Conservation (phyloP, 2,113 vertebrate genomes). For the Sebastes schlegelii region DNA sequence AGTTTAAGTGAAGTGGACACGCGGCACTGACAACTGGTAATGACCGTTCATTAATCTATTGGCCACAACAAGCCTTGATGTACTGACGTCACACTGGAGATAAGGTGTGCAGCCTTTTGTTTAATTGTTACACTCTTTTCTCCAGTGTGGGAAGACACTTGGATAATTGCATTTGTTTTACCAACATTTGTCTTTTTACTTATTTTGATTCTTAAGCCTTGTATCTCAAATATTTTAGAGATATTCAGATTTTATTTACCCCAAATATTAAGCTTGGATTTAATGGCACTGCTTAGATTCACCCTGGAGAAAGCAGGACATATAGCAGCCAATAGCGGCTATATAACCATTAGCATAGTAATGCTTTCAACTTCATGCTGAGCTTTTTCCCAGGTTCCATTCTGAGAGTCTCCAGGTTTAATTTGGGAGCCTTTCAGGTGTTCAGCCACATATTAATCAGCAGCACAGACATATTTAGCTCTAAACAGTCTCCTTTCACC, state of each 20-base stretch:
- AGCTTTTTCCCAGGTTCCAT: not conserved
- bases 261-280: not conserved
- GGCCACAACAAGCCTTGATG: conserved; percentile 17
- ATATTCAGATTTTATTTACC: not conserved
- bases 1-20: conserved; percentile 36
- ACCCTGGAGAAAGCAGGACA: not conserved
- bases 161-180: conserved; percentile 10
- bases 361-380: conserved; percentile 1
- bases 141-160: not conserved
- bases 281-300: not conserved
- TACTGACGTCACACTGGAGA: conserved; percentile 1
- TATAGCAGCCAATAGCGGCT: not conserved
- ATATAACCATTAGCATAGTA: not conserved
- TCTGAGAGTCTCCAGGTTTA: not conserved
- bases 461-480: conserved; percentile 11
- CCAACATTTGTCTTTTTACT: not conserved
- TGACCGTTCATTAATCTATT: conserved; percentile 35
- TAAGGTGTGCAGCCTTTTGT: conserved; percentile 14
- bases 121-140: not conserved
- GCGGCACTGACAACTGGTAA: conserved; percentile 33
- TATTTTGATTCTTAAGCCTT: not conserved
- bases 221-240: not conserved
- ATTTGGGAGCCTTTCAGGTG: conserved; percentile 16
- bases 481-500: conserved; percentile 5
- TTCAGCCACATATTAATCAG: conserved; percentile 16